Percentiles rank a stretch among this genome's conserved stretches.
Evolutionary conservation across 2,113 vertebrate genomes (phyloP).

Genomic region (Origma solitaria): DNA sequence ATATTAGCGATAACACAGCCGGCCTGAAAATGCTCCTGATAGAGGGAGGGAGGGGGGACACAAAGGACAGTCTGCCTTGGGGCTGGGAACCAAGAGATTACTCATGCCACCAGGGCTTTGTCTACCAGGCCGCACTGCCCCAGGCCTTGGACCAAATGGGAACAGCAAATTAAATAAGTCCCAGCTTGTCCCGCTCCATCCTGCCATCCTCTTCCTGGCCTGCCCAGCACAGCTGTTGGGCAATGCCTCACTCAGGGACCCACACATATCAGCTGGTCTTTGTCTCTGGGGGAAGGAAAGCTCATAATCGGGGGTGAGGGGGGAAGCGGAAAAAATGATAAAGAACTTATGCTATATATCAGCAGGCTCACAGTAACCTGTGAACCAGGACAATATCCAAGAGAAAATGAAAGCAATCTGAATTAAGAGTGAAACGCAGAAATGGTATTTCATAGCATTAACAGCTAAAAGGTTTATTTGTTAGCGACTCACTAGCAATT

Average conservation of each 20-base stretch:
- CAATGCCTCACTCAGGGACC: neutral
- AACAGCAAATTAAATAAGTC: neutral
- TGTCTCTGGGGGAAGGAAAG: neutral
- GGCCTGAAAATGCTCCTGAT: neutral
- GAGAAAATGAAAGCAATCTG: neutral
- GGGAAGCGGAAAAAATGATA: rapidly evolving
- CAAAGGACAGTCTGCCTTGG: neutral
- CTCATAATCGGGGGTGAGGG: rapidly evolving
- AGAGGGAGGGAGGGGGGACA: neutral
- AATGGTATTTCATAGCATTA: neutral
- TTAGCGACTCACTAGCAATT: neutral
- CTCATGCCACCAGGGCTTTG: neutral
- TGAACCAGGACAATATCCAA: neutral
- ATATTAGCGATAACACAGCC: neutral
- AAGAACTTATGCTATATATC: neutral
- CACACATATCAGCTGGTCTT: neutral
- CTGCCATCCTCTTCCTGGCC: neutral
- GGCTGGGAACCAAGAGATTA: neutral
- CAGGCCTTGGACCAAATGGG: neutral
- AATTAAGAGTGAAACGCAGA: neutral
- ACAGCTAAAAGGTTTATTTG: neutral
- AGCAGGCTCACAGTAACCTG: neutral
- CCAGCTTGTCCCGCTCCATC: neutral
- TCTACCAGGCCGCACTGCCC: neutral
- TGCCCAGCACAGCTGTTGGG: neutral